Evolutionary conservation across 1,140 invertebrate genomes (phyloP), one percentile per base, ranked within the genome.

Genomic region (Lanistes nyassanus): DNA sequence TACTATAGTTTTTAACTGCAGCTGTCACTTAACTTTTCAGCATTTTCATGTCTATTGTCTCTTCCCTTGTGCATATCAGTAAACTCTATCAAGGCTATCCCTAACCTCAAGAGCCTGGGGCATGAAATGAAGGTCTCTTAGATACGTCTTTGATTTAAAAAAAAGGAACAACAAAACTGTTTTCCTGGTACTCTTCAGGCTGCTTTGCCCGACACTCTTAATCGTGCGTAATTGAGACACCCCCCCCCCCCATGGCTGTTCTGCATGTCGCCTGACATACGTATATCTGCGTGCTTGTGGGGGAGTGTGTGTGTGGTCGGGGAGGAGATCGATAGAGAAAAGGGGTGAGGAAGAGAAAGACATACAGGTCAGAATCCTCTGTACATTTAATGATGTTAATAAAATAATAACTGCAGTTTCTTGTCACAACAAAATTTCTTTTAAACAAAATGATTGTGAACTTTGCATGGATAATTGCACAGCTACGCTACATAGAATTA

Each of bases 251-350:
- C n/a, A n/a, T n/a, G n/a, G n/a, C n/a, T n/a, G n/a, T 13, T 65
- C 16, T 26, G 31, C 31, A 65, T 65, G 26, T 31, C 11, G 34
- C 58, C 9, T 11, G n/a, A 31, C 31, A 31, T 9, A 7, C 31
- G 58, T 62, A 31, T n/a, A 26, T 62, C 23, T 65, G 62, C 19
- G 37, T 68, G 65, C 51, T 5, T 21, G 36, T 68, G 65, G 19
- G 65, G 39, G 36, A 23, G 65, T 68, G 36, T 42, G 65, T 42
- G 65, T 42, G 37, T 68, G 37, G n/a, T 19, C 21, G 26, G 34
- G 64, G 34, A 9, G 34, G 19, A 16, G 13, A 19, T 9, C 39
- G 34, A n/a, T 13, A 53, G 13, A 53, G 51, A 23, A 53, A 13
- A 53, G 51, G 51, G 51, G 51, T 13, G 23, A 53, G 51, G 51